phyloP scores from a whole-genome alignment of 1,140 invertebrate species.

The Aphidius ervi region DNA sequence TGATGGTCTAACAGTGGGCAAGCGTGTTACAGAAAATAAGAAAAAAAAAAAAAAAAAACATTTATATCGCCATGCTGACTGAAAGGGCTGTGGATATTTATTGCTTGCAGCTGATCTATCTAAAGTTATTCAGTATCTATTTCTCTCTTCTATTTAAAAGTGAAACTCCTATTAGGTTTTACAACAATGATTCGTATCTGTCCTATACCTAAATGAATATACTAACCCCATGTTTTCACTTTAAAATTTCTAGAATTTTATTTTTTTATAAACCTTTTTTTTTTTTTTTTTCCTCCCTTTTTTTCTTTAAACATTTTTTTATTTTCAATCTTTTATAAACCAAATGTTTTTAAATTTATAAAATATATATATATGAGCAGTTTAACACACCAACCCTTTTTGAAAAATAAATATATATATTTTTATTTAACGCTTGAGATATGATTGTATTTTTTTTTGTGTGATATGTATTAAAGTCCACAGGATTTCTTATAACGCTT shows the following conservation, averaged over 20 bases:
- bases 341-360: not conserved
- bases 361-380: too few species aligned
- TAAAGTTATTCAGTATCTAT: constrained; percentile 12
- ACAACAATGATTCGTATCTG: constrained; percentile 13
- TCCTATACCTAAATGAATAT: constrained; percentile 8
- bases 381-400: too few species aligned
- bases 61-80: not conserved
- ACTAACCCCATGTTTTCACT: constrained; percentile 6
- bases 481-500: constrained; percentile 2
- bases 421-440: not conserved
- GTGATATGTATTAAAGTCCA: not conserved
- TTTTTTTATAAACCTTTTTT: constrained; percentile 6
- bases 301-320: too few species aligned
- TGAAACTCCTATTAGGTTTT: constrained; percentile 15
- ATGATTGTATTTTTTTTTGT: not conserved
- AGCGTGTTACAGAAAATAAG: too few species aligned
- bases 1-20: too few species aligned
- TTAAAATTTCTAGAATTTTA: constrained; percentile 14
- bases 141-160: constrained; percentile 13
- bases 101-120: constrained; percentile 20
- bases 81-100: constrained; percentile 24
- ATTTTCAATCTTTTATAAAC: not conserved
- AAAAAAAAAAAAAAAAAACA: too few species aligned
- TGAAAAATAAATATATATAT: too few species aligned
- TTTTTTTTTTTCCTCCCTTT: constrained; percentile 2